Evolutionary conservation across 1,140 invertebrate species (phyloP), one percentile per base, ranked within the genome.

Genomic region (Reticulitermes speratus): DNA sequence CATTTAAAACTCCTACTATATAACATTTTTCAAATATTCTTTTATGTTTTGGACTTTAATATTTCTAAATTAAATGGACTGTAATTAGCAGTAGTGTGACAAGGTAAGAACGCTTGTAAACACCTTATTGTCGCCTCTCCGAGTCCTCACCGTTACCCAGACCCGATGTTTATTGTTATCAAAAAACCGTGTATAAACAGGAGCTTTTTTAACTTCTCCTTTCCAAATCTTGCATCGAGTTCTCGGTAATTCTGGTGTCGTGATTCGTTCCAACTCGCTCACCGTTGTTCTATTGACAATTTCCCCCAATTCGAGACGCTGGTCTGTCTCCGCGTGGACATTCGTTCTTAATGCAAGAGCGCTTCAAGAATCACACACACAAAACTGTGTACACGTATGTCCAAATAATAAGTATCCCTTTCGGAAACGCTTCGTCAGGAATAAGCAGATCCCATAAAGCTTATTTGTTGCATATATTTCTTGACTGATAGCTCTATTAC

Each of bases 121-220:
- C n/a, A 75, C 14, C n/a, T 30, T 75, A 14, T 75, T 9, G n/a
- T 16, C 25, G 25, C 65, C 65, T 75, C 14, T 75, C 65, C 14
- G 65, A 30, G 65, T 75, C n/a, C 52, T 75, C n/a, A 14, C 65
- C 65, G 59, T 30, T 16, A 30, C 25, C 25, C 25, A 9, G 14
- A 14, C 65, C n/a, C n/a, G 25, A 6, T 8, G 65, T 75, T 75
- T 75, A 75, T 75, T 75, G 65, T 75, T 75, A 30, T 23, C n/a
- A 25, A 75, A 75, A 75, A 75, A 75, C 65, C 65, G 65, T 75
- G 65, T 75, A 75, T 75, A 75, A 75, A 75, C n/a, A 75, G 65
- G 7, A 30, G n/a, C 25, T 75, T 30, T 75, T 75, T 75, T 75
- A 16, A 30, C 65, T 75, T 75, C 65, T 55, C 14, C 19, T 75